Conservation (phyloP, 2,113 vertebrate genomes). For the Rhinoderma darwinii region DNA sequence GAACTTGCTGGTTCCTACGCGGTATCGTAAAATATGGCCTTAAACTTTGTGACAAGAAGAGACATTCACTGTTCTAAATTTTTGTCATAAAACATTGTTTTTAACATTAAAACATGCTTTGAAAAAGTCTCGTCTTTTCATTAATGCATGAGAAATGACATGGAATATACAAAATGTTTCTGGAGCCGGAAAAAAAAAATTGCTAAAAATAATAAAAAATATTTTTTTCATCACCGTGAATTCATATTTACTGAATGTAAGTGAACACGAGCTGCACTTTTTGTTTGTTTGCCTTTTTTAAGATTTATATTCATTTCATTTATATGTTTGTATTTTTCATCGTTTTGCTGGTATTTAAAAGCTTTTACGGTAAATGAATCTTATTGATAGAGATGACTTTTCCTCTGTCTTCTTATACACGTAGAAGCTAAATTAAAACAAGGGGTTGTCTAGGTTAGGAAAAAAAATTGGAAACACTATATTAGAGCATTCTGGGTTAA, state of each 20-base stretch:
- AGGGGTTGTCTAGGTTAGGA: too few species aligned
- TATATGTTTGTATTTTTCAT: too few species aligned
- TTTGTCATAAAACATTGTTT: constrained; percentile 58
- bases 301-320: not conserved
- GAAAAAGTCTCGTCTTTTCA: constrained; percentile 64
- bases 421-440: too few species aligned
- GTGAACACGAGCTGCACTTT: not conserved
- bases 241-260: not conserved
- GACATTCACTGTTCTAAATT: constrained; percentile 9
- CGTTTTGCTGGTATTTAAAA: too few species aligned
- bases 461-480: too few species aligned
- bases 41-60: constrained; percentile 62
- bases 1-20: not conserved
- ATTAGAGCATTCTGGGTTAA: too few species aligned
- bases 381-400: too few species aligned
- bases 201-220: not conserved
- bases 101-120: constrained; percentile 66
- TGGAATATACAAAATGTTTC: not conserved
- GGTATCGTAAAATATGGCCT: constrained; percentile 41
- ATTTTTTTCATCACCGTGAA: not conserved
- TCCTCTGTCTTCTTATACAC: too few species aligned
- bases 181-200: not conserved
- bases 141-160: constrained; percentile 21
- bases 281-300: not conserved
- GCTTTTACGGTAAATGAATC: too few species aligned